Base-by-base conservation (phyloP, 2,888 invertebrate genomes). In the Byasa hedistus region DNA sequence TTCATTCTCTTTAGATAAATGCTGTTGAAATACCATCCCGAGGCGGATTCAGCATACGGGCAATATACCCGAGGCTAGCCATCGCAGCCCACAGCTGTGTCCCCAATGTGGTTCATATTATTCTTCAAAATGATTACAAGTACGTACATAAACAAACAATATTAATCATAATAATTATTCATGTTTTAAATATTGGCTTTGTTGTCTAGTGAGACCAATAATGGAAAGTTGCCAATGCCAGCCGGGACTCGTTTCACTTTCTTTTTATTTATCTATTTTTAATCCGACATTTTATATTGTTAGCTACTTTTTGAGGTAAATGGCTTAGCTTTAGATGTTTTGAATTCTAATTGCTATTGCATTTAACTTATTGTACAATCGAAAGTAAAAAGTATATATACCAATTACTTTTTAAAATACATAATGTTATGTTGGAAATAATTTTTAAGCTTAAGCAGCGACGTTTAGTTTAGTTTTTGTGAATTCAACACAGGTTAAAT, bases 61-160 rank as follows among this genome's bases (percentile, higher is more conserved):
- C 96, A 17, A 83, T 97, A n/a, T 97, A 95, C 82, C 96, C 97
- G 0, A 93, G 93, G 67, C 89, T 96, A 8, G 94, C 95, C 5
- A 92, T 97, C 69, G 92, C 96, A 73, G 96, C 96, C 0, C 97
- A 97, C 81, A 95, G 94, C 75, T 97, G 97, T 80, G 93, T 96
- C 2, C 95, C 97, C 1, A 97, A 97, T 80, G 96, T 96, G 57
- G 94, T 94, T 19, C 96, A 97, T 77, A 94, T 95, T 48, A 94
- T 97, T 70, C 85, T 93, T 23, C 87, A 88, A 66, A 81, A 80
- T 70, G 79, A 89, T 66, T 83, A 87, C 70, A 78, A 81, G 90
- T 90, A 76, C 79, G 85, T 82, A 55, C 19, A 39, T 15, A 39
- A 39, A 10, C 15, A 39, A 12, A 15, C 15, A 39, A 39, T 12